These are phyloP conservation scores for Ranitomeya variabilis DNA, from an alignment of 2,113 vertebrate species.

Conservation along the genomic window DNA sequence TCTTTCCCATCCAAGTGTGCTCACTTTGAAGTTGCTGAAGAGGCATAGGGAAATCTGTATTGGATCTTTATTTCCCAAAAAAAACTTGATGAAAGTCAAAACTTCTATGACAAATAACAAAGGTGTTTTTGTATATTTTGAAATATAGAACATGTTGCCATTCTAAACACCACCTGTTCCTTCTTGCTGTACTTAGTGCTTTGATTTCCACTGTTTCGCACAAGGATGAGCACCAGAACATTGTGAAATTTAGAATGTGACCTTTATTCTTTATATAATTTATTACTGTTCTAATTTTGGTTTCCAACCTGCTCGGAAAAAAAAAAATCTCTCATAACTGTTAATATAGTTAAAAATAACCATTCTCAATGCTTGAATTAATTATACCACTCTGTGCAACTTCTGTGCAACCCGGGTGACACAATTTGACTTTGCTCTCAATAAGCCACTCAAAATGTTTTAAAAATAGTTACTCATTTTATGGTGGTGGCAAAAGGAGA, in stretches of 20 bases:
- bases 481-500: neutral
- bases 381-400: conserved; percentile 28
- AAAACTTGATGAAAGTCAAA: neutral
- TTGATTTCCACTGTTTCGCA: neutral
- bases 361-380: conserved; percentile 32
- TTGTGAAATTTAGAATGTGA: neutral
- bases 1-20: neutral
- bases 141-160: neutral
- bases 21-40: neutral
- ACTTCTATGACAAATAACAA: neutral
- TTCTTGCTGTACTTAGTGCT: neutral
- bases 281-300: conserved; percentile 18
- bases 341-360: conserved; percentile 33
- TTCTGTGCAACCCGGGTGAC: conserved; percentile 25
- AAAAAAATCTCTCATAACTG: neutral
- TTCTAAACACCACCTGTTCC: neutral
- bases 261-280: conserved; percentile 7
- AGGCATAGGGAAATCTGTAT: neutral
- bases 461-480: conserved; percentile 6
- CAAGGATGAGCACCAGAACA: neutral
- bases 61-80: neutral
- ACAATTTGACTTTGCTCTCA: conserved; percentile 22
- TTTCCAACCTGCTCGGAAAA: neutral
- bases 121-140: neutral
- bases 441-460: conserved; percentile 33